Percentiles rank a stretch among this genome's conserved stretches.
Conservation (phyloP, 2,888 invertebrate genomes). For the Thecocarcelia acutangulata region DNA sequence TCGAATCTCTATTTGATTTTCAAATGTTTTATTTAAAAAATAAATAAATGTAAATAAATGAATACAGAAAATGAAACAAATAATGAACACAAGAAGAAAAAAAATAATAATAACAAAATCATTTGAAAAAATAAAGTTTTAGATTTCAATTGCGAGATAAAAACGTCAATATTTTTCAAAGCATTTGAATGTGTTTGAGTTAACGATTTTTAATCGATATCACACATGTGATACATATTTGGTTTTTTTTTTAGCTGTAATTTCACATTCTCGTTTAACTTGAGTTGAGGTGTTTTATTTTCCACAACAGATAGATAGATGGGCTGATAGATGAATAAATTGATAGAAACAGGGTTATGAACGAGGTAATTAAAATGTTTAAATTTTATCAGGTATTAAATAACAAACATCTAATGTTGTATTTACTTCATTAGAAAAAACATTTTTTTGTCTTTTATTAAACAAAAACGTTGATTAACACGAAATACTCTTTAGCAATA, state of each 20-base stretch:
- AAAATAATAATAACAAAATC: constrained; percentile 52
- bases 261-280: constrained; percentile 52
- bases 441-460: neutral
- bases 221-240: constrained; percentile 31
- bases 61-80: constrained; percentile 18
- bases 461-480: neutral
- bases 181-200: constrained; percentile 7
- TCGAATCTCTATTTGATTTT: constrained; percentile 46
- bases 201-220: constrained; percentile 59
- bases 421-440: constrained; percentile 4
- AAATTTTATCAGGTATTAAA: constrained; percentile 28
- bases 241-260: constrained; percentile 15
- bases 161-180: constrained; percentile 55
- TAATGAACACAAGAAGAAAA: neutral
- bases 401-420: constrained; percentile 29
- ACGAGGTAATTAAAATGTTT: constrained; percentile 52
- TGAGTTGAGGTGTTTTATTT: constrained; percentile 37
- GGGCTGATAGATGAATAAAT: neutral
- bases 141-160: constrained; percentile 60
- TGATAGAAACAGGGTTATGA: constrained; percentile 35
- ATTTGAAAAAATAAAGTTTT: constrained; percentile 60
- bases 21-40: constrained; percentile 29
- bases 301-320: neutral
- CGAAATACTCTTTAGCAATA: no score
- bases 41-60: neutral